Base-by-base conservation (phyloP, 2,888 invertebrate genomes). In the Cephus rjabovi region DNA sequence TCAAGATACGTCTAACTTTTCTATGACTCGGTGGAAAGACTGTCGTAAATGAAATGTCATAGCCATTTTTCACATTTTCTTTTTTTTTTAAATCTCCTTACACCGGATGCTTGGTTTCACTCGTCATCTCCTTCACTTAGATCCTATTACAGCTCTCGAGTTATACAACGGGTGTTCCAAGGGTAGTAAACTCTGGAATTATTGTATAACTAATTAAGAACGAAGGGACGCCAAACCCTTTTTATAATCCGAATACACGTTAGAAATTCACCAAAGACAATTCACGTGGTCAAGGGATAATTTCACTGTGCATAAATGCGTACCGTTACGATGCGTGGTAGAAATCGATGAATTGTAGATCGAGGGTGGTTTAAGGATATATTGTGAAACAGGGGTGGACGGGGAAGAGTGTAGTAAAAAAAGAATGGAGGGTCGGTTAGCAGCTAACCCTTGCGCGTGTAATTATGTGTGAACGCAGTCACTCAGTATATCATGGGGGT, bases 161-260 rank as follows among this genome's bases (percentile, higher is more conserved):
- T 9, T 9, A 9, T 23, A 2, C 0, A 56, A 6, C 6, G 23
- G 56, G 9, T 9, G 1, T 56, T 40, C 2, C 1, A 9, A 56
- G 78, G 78, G 80, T 81, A 81, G 81, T 81, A 80, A 79, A 79
- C 74, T 74, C 34, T 69, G 69, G 56, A 79, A 74, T 77, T 74
- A 12, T 23, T 56, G 15, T 69, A 11, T 34, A 30, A 33, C 12
- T 23, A 30, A 37, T 1, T 12, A 12, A 68, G 9, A 40, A 76
- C n/a, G 23, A 68, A 35, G 12, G 34, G 69, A n/a, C 11, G 30
- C 15, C 35, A 35, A 56, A 76, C 2, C 11, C 23, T 30, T 34
- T 31, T 34, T 30, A 15, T 4, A 0, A 15, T 40, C 1, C 40
- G 15, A 56, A 56, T 56, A 23, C 1, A 56, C 9, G 2, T 56